A percentile compares a stretch with the other conserved stretches of the same genome.
Conservation (phyloP, 2,113 vertebrate species). For the Vombatus ursinus region DNA sequence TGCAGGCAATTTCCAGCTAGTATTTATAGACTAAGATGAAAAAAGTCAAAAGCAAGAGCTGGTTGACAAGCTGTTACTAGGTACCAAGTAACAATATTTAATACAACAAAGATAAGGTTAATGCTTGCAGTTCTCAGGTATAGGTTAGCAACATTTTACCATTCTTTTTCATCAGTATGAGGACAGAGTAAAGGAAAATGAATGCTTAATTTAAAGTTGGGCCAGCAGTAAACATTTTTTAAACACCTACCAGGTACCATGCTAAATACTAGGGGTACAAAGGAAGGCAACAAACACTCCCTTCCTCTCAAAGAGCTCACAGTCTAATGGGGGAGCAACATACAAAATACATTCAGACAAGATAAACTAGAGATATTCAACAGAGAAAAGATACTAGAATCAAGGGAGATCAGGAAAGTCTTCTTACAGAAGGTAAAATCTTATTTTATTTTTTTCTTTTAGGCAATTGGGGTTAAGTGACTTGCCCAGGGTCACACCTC, state of each 20-base stretch:
- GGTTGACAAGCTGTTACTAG: neutral
- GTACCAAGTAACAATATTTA: neutral
- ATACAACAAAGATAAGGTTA: neutral
- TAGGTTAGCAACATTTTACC: neutral
- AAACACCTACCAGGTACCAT: neutral
- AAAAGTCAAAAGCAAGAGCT: neutral
- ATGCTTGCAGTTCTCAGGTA: neutral
- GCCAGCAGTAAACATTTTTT: neutral
- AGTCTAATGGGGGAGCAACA: neutral
- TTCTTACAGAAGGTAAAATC: neutral
- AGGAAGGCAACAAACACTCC: neutral
- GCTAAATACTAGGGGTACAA: neutral
- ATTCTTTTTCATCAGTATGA: neutral
- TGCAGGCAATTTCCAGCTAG: neutral
- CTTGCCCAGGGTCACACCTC: too few relatives aligned
- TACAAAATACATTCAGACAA: neutral
- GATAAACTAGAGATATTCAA: neutral
- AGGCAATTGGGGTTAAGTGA: too few relatives aligned
- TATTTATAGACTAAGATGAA: neutral
- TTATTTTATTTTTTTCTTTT: too few relatives aligned
- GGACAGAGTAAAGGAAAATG: neutral
- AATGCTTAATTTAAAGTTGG: neutral
- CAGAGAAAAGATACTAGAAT: neutral
- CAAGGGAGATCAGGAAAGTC: neutral
- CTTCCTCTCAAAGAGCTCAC: neutral